phyloP scores from a whole-genome alignment of 2,113 vertebrate genomes.

The Brienomyrus brachyistius region DNA sequence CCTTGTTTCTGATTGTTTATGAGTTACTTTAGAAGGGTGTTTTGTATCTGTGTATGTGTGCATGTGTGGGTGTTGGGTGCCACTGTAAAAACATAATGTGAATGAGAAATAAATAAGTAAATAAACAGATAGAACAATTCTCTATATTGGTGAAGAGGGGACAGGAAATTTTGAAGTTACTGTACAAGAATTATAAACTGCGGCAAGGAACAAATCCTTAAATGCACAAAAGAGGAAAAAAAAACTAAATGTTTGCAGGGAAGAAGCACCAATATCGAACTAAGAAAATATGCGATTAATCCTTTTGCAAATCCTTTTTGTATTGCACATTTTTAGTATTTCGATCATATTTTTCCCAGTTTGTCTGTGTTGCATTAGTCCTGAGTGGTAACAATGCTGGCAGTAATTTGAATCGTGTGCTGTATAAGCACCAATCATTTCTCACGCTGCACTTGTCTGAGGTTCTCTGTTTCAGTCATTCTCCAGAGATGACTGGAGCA shows the following conservation, averaged over 20 bases:
- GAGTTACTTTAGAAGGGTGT: background rate
- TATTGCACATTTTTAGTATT: background rate
- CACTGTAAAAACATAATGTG: background rate
- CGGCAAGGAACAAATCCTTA: background rate
- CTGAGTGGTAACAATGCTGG: background rate
- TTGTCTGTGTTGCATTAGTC: background rate
- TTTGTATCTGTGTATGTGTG: background rate
- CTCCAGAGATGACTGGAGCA: conserved; percentile 41
- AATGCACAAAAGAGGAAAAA: background rate
- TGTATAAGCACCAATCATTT: background rate
- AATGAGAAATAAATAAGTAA: background rate
- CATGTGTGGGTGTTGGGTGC: background rate
- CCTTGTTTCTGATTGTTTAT: background rate
- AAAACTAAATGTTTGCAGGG: background rate
- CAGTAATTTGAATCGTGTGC: background rate
- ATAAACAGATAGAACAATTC: background rate
- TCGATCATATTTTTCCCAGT: background rate
- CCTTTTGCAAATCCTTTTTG: background rate
- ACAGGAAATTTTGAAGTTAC: background rate
- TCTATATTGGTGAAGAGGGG: background rate
- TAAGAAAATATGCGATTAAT: background rate
- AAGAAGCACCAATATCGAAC: background rate
- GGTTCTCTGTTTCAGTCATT: conserved; percentile 48
- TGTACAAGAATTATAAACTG: background rate
- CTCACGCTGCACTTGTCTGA: conserved; percentile 21